These are phyloP conservation scores for Trichomalopsis sarcophagae DNA, from an alignment of 1,140 invertebrate species.

Conservation along the genomic window DNA sequence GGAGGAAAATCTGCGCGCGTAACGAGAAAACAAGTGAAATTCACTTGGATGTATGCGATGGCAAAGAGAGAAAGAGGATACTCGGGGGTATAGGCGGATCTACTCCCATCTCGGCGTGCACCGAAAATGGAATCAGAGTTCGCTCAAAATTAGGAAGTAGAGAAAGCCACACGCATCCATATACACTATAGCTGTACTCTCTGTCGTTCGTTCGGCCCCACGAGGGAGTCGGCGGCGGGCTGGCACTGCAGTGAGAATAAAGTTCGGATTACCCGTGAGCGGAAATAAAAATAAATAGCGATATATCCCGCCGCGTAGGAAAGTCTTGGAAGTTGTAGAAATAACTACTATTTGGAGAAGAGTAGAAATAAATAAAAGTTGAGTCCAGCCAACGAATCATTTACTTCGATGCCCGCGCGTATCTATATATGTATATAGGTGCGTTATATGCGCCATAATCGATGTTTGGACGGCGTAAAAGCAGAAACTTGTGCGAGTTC, in stretches of 20 bases:
- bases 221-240: background rate
- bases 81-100: slow-evolving; percentile 22
- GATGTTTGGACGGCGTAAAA: background rate
- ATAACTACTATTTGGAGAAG: too few relatives aligned
- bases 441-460: background rate
- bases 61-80: slow-evolving; percentile 41
- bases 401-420: background rate
- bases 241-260: background rate
- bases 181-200: background rate
- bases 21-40: background rate
- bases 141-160: slow-evolving; percentile 40
- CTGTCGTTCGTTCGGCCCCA: slow-evolving; percentile 19
- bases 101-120: background rate
- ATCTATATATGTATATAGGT: background rate
- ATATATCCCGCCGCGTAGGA: too few relatives aligned
- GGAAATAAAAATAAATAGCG: background rate
- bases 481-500: slow-evolving; percentile 1
- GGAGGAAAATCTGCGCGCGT: background rate
- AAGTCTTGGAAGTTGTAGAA: too few relatives aligned
- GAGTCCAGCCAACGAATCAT: background rate
- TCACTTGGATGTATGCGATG: background rate
- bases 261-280: background rate
- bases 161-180: slow-evolving; percentile 6
- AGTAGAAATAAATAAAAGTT: background rate
- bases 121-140: slow-evolving; percentile 38